A percentile compares a stretch with the other conserved stretches of the same genome.
phyloP scores from a whole-genome alignment of 2,113 vertebrate species.

The Phalacrocorax carbo region DNA sequence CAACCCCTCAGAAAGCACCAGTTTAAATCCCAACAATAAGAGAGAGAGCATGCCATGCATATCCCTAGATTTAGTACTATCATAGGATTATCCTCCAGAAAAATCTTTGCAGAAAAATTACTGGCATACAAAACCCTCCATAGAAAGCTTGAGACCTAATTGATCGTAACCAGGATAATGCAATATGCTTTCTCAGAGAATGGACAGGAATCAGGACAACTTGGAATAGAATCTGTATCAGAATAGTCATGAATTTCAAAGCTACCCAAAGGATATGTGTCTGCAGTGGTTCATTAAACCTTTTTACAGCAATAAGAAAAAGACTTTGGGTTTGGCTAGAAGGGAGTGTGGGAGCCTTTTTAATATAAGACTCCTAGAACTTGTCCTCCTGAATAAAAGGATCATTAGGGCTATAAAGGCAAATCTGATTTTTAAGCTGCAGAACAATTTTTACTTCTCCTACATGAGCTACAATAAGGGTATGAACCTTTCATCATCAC shows the following conservation, averaged over 20 bases:
- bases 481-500: neutral
- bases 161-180: neutral
- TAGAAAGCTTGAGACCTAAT: neutral
- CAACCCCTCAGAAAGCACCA: neutral
- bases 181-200: neutral
- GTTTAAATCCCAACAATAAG: neutral
- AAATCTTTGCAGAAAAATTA: neutral
- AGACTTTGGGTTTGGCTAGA: neutral
- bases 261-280: neutral
- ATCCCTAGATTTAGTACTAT: neutral
- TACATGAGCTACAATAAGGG: neutral
- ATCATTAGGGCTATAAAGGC: neutral
- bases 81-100: neutral
- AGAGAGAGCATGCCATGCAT: rapidly evolving
- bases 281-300: neutral
- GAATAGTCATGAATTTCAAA: neutral
- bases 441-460: neutral
- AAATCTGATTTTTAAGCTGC: neutral
- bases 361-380: neutral
- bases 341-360: neutral
- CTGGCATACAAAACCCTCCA: neutral
- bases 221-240: neutral
- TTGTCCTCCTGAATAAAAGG: neutral
- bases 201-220: neutral
- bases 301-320: neutral